A percentile compares a stretch with the other conserved stretches of the same genome.
These are phyloP conservation scores for Drosophila mayri DNA, from an alignment of 1,140 invertebrate genomes.

Conservation along the genomic window DNA sequence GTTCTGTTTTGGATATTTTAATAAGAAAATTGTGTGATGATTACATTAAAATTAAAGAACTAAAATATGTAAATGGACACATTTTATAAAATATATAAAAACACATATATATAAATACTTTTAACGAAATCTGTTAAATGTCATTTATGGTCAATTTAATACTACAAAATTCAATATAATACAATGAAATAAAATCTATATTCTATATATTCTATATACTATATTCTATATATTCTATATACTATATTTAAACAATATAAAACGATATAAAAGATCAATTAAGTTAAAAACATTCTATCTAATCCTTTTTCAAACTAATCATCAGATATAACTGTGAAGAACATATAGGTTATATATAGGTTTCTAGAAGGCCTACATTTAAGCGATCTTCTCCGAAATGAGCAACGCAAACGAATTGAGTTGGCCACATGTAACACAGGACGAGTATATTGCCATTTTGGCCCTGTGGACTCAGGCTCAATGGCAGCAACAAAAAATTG, in stretches of 20 bases:
- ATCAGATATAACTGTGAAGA: background rate
- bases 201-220: too few relatives aligned
- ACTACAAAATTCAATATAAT: background rate
- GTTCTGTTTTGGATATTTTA: too few relatives aligned
- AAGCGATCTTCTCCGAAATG: background rate
- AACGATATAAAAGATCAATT: background rate
- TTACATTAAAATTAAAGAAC: too few relatives aligned
- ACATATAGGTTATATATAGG: too few relatives aligned
- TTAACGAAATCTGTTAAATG: too few relatives aligned
- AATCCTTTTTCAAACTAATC: background rate
- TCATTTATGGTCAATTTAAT: too few relatives aligned
- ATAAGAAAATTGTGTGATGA: too few relatives aligned
- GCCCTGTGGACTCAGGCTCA: slow-evolving; percentile 3
- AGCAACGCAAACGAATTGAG: background rate
- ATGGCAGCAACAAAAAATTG: slow-evolving; percentile 2
- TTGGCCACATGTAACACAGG: background rate
- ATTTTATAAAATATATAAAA: too few relatives aligned
- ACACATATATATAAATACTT: too few relatives aligned
- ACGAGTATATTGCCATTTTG: slow-evolving; percentile 3
- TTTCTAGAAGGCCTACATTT: background rate
- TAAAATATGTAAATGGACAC: too few relatives aligned
- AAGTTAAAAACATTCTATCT: too few relatives aligned
- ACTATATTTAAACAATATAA: background rate
- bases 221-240: background rate
- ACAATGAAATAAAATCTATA: background rate